Evolutionary conservation across 2,797 vertebrate genomes (phyloP).

Genomic region (Leptatherina wallacei): DNA sequence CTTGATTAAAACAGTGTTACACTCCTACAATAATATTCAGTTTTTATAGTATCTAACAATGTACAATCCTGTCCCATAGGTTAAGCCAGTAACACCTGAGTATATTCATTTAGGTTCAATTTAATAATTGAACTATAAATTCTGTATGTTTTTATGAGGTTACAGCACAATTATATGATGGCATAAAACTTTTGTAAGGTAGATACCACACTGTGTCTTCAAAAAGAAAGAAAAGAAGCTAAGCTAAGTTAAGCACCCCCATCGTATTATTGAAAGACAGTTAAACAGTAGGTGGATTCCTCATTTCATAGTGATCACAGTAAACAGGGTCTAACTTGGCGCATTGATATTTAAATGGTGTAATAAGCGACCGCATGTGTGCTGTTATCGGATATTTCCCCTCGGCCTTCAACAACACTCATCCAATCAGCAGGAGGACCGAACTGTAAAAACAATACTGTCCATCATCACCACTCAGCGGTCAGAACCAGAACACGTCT

Average conservation of each 20-base stretch:
- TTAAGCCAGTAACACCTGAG: background rate
- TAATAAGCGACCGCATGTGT: slow-evolving; percentile 31
- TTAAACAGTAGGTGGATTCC: background rate
- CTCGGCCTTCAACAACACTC: slow-evolving; percentile 22
- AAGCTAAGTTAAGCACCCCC: too few species aligned
- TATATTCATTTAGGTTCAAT: background rate
- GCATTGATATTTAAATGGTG: slow-evolving; percentile 14
- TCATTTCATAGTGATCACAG: background rate
- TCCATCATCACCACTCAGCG: slow-evolving; percentile 10
- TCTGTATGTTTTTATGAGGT: background rate
- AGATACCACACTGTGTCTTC: background rate
- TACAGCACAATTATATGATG: background rate
- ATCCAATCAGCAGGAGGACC: slow-evolving; percentile 46
- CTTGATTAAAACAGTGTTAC: too few species aligned
- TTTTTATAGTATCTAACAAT: too few species aligned
- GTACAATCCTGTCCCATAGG: too few species aligned
- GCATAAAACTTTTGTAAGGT: background rate
- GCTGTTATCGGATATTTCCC: slow-evolving; percentile 26
- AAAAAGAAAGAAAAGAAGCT: background rate
- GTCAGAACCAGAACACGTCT: slow-evolving; percentile 4
- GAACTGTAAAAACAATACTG: slow-evolving; percentile 7
- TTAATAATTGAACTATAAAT: background rate
- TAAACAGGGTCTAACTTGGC: background rate
- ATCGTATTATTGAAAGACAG: background rate
- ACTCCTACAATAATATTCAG: too few species aligned